phyloP scores from a whole-genome alignment of 2,888 invertebrate genomes.

The Catocala sponsa region DNA sequence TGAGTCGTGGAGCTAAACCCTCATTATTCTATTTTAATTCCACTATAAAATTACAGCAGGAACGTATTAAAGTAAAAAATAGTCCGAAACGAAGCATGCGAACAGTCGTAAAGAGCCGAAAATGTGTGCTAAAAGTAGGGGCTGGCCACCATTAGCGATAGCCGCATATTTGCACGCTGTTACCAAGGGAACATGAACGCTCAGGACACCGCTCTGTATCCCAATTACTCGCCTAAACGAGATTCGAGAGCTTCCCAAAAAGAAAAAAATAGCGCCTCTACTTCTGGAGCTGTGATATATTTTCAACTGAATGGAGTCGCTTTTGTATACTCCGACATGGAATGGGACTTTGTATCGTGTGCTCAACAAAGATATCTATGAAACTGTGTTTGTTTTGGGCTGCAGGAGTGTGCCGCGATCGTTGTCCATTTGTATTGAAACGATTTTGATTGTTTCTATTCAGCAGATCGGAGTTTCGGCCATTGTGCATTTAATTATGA shows the following conservation, averaged over 20 bases:
- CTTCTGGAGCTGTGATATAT: slow-evolving; percentile 49
- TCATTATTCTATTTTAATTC: slow-evolving; percentile 36
- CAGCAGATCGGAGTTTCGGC: not conserved
- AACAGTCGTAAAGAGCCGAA: slow-evolving; percentile 36
- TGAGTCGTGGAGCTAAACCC: slow-evolving; percentile 23
- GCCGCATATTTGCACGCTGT: slow-evolving; percentile 52
- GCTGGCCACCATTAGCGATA: slow-evolving; percentile 42
- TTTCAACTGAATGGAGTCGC: slow-evolving; percentile 58
- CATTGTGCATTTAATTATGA: slow-evolving; percentile 3
- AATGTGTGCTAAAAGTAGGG: slow-evolving; percentile 42
- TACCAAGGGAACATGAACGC: slow-evolving; percentile 40
- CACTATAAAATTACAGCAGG: slow-evolving; percentile 32
- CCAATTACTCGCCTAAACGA: slow-evolving; percentile 61
- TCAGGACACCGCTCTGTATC: slow-evolving; percentile 44
- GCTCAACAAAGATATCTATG: slow-evolving; percentile 55
- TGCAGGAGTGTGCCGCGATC: slow-evolving; percentile 36
- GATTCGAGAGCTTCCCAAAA: slow-evolving; percentile 53
- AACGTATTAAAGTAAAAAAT: slow-evolving; percentile 38
- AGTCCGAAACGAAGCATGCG: slow-evolving; percentile 28
- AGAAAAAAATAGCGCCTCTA: slow-evolving; percentile 44
- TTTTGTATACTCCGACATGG: slow-evolving; percentile 50
- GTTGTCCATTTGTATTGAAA: slow-evolving; percentile 24
- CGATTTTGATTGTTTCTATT: slow-evolving; percentile 24
- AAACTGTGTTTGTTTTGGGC: slow-evolving; percentile 54
- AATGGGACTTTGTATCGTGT: slow-evolving; percentile 54